Evolutionary conservation across 2,888 invertebrate genomes (phyloP).

Genomic region (Gibbula magus): DNA sequence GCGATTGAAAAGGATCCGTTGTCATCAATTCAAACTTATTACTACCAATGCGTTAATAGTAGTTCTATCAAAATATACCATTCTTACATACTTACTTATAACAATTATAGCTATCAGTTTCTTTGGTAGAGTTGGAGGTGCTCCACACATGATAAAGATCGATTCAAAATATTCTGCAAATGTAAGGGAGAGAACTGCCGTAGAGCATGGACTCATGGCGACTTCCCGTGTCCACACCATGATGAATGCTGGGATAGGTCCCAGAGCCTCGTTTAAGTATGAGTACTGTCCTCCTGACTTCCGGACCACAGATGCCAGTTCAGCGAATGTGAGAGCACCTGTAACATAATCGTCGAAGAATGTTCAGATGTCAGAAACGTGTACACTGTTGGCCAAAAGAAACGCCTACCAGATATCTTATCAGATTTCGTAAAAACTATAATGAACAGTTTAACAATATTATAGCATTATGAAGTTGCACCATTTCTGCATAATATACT

Average conservation of each 20-base stretch:
- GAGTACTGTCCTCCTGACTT: slow-evolving; percentile 89
- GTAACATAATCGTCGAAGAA: too few species aligned
- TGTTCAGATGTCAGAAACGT: too few species aligned
- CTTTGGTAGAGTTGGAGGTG: slow-evolving; percentile 51
- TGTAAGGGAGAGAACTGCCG: slow-evolving; percentile 76
- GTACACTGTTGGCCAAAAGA: too few species aligned
- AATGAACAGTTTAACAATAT: too few species aligned
- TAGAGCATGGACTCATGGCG: slow-evolving; percentile 71
- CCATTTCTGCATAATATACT: too few species aligned
- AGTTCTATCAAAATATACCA: too few species aligned
- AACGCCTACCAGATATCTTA: too few species aligned
- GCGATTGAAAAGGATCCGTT: too few species aligned
- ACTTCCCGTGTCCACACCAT: slow-evolving; percentile 79
- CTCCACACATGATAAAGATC: slow-evolving; percentile 65
- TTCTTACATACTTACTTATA: slow-evolving; percentile 50
- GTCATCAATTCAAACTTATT: too few species aligned
- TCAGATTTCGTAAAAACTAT: too few species aligned
- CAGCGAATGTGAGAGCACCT: slow-evolving; percentile 83
- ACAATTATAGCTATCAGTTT: slow-evolving; percentile 59
- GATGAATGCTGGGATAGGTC: slow-evolving; percentile 76
- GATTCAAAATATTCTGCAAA: slow-evolving; percentile 67
- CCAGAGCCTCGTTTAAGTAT: slow-evolving; percentile 77
- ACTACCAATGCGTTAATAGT: too few species aligned
- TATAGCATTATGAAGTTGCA: too few species aligned
- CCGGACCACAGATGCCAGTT: slow-evolving; percentile 86